Evolutionary conservation across 2,113 vertebrate species (phyloP), one percentile per base, ranked within the genome.

Genomic region (Balaeniceps rex): DNA sequence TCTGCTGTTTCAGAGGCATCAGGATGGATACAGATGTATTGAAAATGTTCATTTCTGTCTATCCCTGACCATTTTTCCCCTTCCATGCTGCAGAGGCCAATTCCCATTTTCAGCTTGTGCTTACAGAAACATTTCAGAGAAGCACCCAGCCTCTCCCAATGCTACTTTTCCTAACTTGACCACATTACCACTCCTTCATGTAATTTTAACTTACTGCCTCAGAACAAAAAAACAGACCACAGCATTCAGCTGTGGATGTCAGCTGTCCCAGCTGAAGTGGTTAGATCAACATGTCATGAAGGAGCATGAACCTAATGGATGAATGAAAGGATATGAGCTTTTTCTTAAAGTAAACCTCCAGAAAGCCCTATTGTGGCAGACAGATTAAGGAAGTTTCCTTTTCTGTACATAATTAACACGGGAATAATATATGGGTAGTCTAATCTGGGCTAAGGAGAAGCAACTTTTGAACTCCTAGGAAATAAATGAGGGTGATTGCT

Each of bases 171-270:
- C 63, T 71, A 78, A 77, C 78, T 68, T 82, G 65, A 94, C 71
- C 87, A 91, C 86, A 90, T 72, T 57, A 94, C 80, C 79, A 88
- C 49, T 83, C 86, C 88, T 91, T 70, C 82, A 68, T 52, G 83
- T 96, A 96, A 96, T 96, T 88, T 92, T 97, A 97, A 95, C 92
- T 90, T 94, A 36, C 64, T 75, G 46, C 63, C 75, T 93, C 60
- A 52, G 38, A 91, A 64, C 22, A 65, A 54, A 71, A 70, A 65
- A 70, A 22, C 49, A 81, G 52, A 84, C 82, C 78, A 54, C 72
- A 95, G 52, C n/a, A 38, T 42, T 93, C 95, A 93, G 80, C 71
- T 91, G 74, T 95, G 65, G 64, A 77, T 95, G 83, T 94, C 96
- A 98, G 92, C 71, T 84, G 79, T 84, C 83, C 44, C 28, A 75